These are phyloP conservation scores for Bombus superbus DNA, from an alignment of 1,140 invertebrate genomes.

Conservation along the genomic window DNA sequence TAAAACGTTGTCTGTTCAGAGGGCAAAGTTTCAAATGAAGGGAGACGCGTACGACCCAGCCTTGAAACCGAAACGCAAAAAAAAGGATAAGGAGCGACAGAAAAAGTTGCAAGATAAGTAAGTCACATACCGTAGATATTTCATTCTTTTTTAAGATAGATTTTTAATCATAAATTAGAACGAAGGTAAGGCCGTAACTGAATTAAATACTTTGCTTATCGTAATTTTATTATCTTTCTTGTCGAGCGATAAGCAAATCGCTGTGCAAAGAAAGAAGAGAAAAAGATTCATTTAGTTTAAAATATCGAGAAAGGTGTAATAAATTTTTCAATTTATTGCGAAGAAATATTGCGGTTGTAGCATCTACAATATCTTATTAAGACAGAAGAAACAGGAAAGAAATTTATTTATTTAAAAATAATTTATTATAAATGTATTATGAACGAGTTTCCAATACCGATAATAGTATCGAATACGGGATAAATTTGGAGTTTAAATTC, in stretches of 20 bases:
- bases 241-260: not conserved
- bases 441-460: too few relatives aligned
- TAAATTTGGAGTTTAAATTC: too few relatives aligned
- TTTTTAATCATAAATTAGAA: not conserved
- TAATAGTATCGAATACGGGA: too few relatives aligned
- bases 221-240: not conserved
- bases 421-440: too few relatives aligned
- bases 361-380: too few relatives aligned
- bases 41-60: slow-evolving; percentile 95
- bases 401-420: too few relatives aligned
- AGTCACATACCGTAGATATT: slow-evolving; percentile 66
- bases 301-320: not conserved
- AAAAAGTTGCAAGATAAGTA: slow-evolving; percentile 97
- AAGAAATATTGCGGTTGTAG: not conserved
- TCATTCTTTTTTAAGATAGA: not conserved
- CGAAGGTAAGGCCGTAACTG: not conserved
- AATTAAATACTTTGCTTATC: not conserved
- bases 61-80: slow-evolving; percentile 96
- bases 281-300: not conserved
- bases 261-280: not conserved
- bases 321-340: not conserved
- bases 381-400: too few relatives aligned
- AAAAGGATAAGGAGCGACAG: slow-evolving; percentile 94
- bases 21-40: slow-evolving; percentile 97
- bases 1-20: slow-evolving; percentile 93